These are phyloP conservation scores for Pseudopipra pipra DNA, from an alignment of 2,113 vertebrate genomes.

Conservation along the genomic window DNA sequence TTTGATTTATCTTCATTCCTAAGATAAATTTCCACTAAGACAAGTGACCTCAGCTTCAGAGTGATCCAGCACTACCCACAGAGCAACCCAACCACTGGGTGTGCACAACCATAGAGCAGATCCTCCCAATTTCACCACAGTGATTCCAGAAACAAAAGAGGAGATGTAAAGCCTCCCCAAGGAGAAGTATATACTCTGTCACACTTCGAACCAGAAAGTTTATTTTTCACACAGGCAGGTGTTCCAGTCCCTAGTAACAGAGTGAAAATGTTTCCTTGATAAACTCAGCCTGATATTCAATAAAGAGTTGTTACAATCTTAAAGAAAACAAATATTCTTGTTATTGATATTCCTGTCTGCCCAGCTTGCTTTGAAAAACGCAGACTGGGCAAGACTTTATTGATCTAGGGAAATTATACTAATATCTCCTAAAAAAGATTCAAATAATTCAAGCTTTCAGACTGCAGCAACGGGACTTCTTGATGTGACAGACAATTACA, in stretches of 20 bases:
- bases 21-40: not conserved
- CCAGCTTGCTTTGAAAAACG: not conserved
- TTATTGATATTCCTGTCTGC: not conserved
- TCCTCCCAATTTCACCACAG: not conserved
- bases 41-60: not conserved
- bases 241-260: not conserved
- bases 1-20: not conserved
- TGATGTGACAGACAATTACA: not conserved
- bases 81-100: accelerated
- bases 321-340: not conserved
- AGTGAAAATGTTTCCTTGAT: not conserved
- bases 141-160: not conserved
- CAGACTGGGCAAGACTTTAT: not conserved
- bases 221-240: not conserved
- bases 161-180: not conserved
- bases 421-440: not conserved
- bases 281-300: not conserved
- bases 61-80: not conserved
- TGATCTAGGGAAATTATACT: not conserved
- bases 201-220: not conserved
- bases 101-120: not conserved
- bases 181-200: not conserved
- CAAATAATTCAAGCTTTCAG: not conserved
- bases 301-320: not conserved
- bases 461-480: not conserved